A percentile compares a stretch with the other conserved stretches of the same genome.
These are phyloP conservation scores for Battus philenor DNA, from an alignment of 1,140 invertebrate genomes.

Conservation along the genomic window DNA sequence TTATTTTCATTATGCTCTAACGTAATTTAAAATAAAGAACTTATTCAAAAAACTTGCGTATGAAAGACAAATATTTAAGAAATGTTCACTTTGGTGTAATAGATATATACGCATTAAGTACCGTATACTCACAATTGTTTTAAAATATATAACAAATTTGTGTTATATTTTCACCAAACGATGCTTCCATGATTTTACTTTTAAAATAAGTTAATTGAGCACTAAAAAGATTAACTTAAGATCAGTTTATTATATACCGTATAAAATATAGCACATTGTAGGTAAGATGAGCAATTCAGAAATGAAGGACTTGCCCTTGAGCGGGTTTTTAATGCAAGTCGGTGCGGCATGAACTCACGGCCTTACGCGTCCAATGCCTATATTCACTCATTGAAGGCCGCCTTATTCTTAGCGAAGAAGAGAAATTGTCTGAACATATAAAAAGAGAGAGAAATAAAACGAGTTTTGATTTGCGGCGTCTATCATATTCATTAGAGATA, in stretches of 20 bases:
- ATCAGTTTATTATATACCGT: conserved; percentile 46
- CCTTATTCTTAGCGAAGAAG: conserved; percentile 3
- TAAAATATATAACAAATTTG: too few species aligned
- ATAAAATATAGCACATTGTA: conserved; percentile 54
- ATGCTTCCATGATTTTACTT: too few species aligned
- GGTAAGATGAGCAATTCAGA: conserved; percentile 42
- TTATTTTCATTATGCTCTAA: too few species aligned
- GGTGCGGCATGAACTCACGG: conserved; percentile 12
- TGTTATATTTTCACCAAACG: too few species aligned
- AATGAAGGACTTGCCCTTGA: conserved; percentile 45
- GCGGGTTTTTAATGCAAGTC: conserved; percentile 36
- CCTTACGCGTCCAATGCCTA: conserved; percentile 6
- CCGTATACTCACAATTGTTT: too few species aligned
- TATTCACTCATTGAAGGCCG: conserved; percentile 14
- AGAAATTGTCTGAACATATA: conserved; percentile 9
- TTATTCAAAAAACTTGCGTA: too few species aligned
- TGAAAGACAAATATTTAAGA: too few species aligned
- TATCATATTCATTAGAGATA: conserved; percentile 16
- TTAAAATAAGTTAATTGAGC: too few species aligned
- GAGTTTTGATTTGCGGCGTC: conserved; percentile 9
- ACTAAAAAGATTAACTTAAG: conserved; percentile 42
- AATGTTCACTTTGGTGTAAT: too few species aligned
- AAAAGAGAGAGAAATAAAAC: conserved; percentile 12
- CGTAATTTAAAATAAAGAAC: too few species aligned
- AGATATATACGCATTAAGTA: too few species aligned